Base-by-base conservation (phyloP, 2,113 vertebrate genomes). In the Centropristis striata region DNA sequence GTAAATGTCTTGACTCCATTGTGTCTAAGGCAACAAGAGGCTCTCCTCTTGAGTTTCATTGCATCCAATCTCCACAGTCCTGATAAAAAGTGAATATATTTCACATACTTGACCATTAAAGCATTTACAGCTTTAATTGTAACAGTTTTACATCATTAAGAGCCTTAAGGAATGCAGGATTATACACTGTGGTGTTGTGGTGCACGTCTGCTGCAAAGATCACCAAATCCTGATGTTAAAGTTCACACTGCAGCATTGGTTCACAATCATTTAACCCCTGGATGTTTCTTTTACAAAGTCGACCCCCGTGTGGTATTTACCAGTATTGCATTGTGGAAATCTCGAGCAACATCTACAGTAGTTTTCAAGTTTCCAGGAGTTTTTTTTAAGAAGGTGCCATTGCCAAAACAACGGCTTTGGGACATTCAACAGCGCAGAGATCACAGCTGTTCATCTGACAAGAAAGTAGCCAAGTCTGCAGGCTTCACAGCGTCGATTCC, bases 351-450 rank as follows among this genome's bases (percentile, higher is more conserved):
- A 32, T 68, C 23, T 69, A 63, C 74, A 63, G 65, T 59, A 51
- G 64, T 83, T 85, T 93, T 94, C 90, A 93, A 94, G 92, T 93
- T 91, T 94, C 58, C 75, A 87, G 87, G 87, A 94, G 78, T 81
- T 80, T 32, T 80, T 32, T 32, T 87, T 83, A 84, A 85, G 55
- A 81, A 83, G 74, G 78, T 71, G 87, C 75, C 78, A 71, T 76
- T 71, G 71, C 63, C 75, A 83, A 49, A 39, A 83, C 67, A 81
- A 75, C 36, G 73, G 64, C 71, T 76, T 63, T 75, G 81, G 79
- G 86, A 81, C 85, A 73, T 81, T 87, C 74, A 71, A 75, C 66
- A 83, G 73, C 57, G 32, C 65, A 71, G 49, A 25, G 39, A 69
- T 64, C 39, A 15, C 37, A 84, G 75, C 75, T 46, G 64, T 77